Evolutionary conservation across 2,113 vertebrate genomes (phyloP), one percentile per base, ranked within the genome.

Genomic region (Chaetops frenatus): DNA sequence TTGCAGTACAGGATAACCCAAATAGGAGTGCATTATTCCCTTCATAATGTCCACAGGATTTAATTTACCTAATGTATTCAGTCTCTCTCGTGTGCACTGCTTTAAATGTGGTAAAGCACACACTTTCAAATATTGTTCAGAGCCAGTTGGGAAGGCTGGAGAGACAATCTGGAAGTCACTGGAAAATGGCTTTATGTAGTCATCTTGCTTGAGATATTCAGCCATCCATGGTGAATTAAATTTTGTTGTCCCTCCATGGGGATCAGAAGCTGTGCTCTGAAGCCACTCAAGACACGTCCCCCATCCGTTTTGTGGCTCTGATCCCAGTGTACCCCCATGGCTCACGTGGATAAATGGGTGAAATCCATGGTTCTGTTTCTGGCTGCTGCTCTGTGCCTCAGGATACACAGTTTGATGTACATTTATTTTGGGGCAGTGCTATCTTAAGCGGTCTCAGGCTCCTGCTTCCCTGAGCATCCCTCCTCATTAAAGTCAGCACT

Each of bases 401-500:
- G 88, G 51, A 44, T 45, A 3, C 1, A 15, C 28, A 9, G 12
- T 48, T 18, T 4, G 40, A 60, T 44, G 77, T 23, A 25, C 53
- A 12, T 92, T 93, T 92, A 88, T 94, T 92, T 86, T 42, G 92
- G 88, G 72, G 67, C 76, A 54, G 33, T 11, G 79, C 92, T 90
- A 29, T 70, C 96, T 88, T 38, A 51, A 77, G 79, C 23, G 12
- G 58, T 93, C 86, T 83, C 90, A 86, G 88, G 47, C 79, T 90
- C 69, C 82, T 71, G 88, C 76, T 88, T 94, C 67, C 84, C 42
- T 69, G 85, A 90, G 40, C 8, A 15, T 45, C 74, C 71, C 71
- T 69, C 79, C 73, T 81, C 67, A 6, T 73, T 86, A 24, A 80
- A 93, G 92, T 95, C 96, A 95, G 96, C 95, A 81, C 80, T 97